Base-by-base conservation (phyloP, 2,888 invertebrate genomes). In the Mantis religiosa region DNA sequence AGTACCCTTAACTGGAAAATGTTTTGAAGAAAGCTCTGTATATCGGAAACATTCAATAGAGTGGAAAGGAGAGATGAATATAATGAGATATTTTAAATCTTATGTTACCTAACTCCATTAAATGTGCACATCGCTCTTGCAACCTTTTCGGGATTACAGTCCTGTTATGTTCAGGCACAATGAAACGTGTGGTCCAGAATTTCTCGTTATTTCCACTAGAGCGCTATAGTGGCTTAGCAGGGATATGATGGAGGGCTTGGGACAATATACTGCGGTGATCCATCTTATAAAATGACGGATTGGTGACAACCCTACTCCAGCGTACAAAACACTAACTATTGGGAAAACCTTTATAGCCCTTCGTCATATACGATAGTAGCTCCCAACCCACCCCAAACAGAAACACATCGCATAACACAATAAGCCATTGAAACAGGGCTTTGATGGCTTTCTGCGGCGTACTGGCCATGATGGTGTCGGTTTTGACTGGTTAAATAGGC, bases 241-340 rank as follows among this genome's bases (percentile, higher is more conserved):
- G 20, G 20, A 71, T 71, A 25, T 71, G 25, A 15, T 71, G 54
- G 25, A 71, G 54, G 54, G 54, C 25, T 15, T 71, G 54, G 54
- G 54, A 71, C 54, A 71, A 71, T 71, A 71, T 71, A 25, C 54
- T 71, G 85, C 88, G 84, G 88, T 88, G 89, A 89, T 89, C 89
- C 88, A 89, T 89, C 89, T 89, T 88, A 83, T 34, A 84, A 85
- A 81, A 82, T 88, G 89, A 89, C 87, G 88, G 86, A 89, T 89
- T 88, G 87, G 84, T 87, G 89, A 89, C 89, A 87, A 71, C 54
- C 54, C 54, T 71, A 71, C 54, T 71, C 54, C 54, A 71, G 54
- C 85, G n/a, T 41, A 85, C 41, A 85, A 85, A 85, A 41, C 34
- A 85, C 85, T 85, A 71, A 71, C 54, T 71, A 71, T 71, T 71